Percentiles rank a stretch among this genome's conserved stretches.
These are phyloP conservation scores for Nettapus auritus DNA, from an alignment of 2,113 vertebrate genomes.

Conservation along the genomic window DNA sequence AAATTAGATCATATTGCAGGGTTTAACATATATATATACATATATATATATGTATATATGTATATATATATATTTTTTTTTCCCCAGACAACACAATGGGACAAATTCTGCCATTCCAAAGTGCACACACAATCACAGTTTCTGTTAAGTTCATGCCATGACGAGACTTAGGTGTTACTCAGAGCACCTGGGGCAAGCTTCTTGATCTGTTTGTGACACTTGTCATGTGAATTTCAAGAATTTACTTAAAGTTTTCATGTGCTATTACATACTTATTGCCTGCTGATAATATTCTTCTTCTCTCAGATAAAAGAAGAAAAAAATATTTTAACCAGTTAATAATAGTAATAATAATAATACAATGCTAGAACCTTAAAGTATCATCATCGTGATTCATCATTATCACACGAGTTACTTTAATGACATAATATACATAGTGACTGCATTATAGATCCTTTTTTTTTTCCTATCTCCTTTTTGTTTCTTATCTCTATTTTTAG, in stretches of 20 bases:
- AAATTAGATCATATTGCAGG: slow-evolving; percentile 29
- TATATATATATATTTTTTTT: too few species aligned
- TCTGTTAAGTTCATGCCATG: background rate
- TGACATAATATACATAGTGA: background rate
- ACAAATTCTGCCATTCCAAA: background rate
- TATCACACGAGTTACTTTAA: fast-evolving
- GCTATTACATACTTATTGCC: background rate
- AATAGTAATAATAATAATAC: background rate
- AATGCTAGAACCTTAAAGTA: background rate
- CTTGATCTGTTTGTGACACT: background rate
- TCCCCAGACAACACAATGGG: background rate
- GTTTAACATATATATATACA: too few species aligned
- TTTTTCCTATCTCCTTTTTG: background rate
- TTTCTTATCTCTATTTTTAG: background rate
- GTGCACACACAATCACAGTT: background rate
- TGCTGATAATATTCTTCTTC: background rate
- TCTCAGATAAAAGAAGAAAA: background rate
- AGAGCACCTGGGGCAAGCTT: background rate
- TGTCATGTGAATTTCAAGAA: background rate
- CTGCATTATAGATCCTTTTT: background rate
- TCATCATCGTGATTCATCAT: background rate
- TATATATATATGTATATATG: too few species aligned
- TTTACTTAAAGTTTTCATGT: background rate
- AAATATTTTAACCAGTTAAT: background rate
- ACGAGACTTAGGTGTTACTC: background rate